Percentiles rank a stretch among this genome's conserved stretches.
Evolutionary conservation across 1,140 invertebrate species (phyloP).

Genomic region (Nylanderia fulva): DNA sequence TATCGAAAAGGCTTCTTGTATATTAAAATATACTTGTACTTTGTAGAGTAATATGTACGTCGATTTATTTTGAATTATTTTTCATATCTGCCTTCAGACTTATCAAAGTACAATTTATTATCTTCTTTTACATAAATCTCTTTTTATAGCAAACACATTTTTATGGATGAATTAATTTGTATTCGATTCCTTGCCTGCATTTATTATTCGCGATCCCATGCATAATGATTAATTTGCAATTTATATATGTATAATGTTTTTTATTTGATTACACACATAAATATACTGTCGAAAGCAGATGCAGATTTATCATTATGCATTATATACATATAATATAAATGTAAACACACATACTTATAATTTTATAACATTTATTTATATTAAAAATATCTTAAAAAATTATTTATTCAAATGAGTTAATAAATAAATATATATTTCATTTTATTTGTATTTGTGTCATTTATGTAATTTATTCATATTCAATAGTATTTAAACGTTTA

Average conservation of each 20-base stretch:
- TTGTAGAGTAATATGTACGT: background rate
- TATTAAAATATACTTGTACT: background rate
- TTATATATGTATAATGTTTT: too few relatives aligned
- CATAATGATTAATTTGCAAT: background rate
- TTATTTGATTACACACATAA: too few relatives aligned
- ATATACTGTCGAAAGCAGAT: too few relatives aligned
- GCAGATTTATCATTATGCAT: too few relatives aligned
- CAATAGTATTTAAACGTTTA: constrained; percentile 12
- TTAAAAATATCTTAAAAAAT: background rate
- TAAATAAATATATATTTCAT: constrained; percentile 12
- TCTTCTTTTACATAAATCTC: background rate
- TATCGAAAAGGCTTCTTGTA: background rate
- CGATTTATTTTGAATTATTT: background rate
- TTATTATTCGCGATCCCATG: background rate
- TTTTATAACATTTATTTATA: background rate
- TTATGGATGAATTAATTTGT: background rate
- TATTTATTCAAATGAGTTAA: background rate
- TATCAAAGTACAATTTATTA: constrained; percentile 9
- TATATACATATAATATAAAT: too few relatives aligned
- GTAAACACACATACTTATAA: too few relatives aligned
- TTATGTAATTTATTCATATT: background rate
- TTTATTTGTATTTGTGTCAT: background rate
- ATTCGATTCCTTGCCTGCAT: constrained; percentile 4
- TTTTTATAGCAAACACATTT: constrained; percentile 19
- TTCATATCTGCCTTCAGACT: background rate